Conservation (phyloP, 2,113 vertebrate species). For the Pionites leucogaster region DNA sequence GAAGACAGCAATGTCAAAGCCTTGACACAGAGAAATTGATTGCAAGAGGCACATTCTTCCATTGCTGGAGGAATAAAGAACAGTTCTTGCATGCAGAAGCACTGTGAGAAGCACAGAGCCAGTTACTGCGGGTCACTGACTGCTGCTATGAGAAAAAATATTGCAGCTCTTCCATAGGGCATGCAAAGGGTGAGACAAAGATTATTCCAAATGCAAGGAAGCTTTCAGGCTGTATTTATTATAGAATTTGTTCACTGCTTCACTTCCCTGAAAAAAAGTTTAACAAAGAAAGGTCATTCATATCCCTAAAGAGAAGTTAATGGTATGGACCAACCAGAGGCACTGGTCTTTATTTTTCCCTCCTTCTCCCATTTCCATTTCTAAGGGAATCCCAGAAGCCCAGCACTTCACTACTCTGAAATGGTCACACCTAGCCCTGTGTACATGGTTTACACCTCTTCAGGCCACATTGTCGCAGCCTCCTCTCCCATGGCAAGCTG, state of each 20-base stretch:
- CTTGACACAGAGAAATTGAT: constrained; percentile 7
- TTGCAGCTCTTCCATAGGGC: neutral
- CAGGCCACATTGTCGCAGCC: neutral
- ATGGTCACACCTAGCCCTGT: neutral
- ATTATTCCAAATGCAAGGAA: neutral
- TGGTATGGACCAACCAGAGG: neutral
- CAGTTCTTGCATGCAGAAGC: neutral
- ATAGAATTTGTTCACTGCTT: neutral
- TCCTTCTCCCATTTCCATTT: neutral
- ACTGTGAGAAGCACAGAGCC: neutral
- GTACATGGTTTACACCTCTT: neutral
- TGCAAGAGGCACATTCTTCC: neutral
- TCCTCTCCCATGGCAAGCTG: neutral
- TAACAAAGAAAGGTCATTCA: neutral
- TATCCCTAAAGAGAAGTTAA: neutral
- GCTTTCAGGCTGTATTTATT: neutral
- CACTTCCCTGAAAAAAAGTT: neutral
- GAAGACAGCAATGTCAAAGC: neutral
- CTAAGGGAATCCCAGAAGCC: neutral
- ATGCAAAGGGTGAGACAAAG: neutral
- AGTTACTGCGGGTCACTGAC: neutral
- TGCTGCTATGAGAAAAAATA: neutral
- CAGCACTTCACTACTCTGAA: neutral
- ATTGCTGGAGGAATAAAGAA: neutral
- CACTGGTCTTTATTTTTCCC: neutral